Percentiles rank a stretch among this genome's conserved stretches.
Conservation (phyloP, 2,888 invertebrate species). For the Autographa pulchrina region DNA sequence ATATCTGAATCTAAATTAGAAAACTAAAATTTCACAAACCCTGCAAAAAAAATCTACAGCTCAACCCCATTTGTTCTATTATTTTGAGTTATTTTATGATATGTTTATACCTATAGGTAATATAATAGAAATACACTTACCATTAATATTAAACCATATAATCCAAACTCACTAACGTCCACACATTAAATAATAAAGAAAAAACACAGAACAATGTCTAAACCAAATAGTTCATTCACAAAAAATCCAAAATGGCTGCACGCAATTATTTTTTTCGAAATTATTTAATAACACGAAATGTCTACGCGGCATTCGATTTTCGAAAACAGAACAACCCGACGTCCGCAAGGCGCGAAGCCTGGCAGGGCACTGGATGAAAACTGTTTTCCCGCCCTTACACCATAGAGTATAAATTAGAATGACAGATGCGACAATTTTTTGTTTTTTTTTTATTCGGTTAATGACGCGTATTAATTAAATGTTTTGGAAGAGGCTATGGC, state of each 20-base stretch:
- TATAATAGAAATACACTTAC: slow-evolving; percentile 58
- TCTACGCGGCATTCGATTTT: slow-evolving; percentile 68
- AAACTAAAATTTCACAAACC: no score
- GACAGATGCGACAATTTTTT: slow-evolving; percentile 61
- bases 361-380: slow-evolving; percentile 76
- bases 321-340: slow-evolving; percentile 64
- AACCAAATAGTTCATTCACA: slow-evolving; percentile 21
- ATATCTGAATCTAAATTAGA: no score
- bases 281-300: slow-evolving; percentile 43
- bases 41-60: not conserved
- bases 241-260: slow-evolving; percentile 22
- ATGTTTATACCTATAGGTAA: not conserved
- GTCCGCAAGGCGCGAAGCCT: slow-evolving; percentile 72
- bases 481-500: slow-evolving; percentile 51
- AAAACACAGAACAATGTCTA: slow-evolving; percentile 20
- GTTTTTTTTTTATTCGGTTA: slow-evolving; percentile 51
- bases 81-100: slow-evolving; percentile 31
- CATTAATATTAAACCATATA: slow-evolving; percentile 61
- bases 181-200: slow-evolving; percentile 36
- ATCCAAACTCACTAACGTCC: slow-evolving; percentile 67
- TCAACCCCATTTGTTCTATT: slow-evolving; percentile 15
- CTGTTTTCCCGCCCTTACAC: slow-evolving; percentile 77
- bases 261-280: slow-evolving; percentile 18
- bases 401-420: slow-evolving; percentile 67
- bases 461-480: slow-evolving; percentile 55